These are phyloP conservation scores for Scaptomyza pallida DNA, from an alignment of 1,140 invertebrate genomes.

Conservation along the genomic window DNA sequence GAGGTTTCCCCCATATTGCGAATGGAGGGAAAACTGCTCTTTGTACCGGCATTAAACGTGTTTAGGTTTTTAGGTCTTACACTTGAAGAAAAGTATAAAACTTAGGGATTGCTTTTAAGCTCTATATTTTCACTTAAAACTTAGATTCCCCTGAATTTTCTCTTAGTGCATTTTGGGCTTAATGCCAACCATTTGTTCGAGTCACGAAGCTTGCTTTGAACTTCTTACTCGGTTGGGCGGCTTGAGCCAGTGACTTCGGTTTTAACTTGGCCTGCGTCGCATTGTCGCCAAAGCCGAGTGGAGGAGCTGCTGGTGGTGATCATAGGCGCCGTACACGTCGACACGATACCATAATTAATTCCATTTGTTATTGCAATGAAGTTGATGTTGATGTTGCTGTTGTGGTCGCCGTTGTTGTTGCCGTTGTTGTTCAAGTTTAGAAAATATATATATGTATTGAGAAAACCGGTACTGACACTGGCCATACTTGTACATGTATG, in stretches of 20 bases:
- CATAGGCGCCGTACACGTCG: conserved; percentile 39
- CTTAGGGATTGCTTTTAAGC: not conserved
- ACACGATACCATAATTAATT: conserved; percentile 57
- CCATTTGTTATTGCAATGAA: conserved; percentile 34
- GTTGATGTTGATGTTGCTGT: not conserved
- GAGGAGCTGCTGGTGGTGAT: conserved; percentile 25
- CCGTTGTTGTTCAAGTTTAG: conserved; percentile 60
- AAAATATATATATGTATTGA: conserved; percentile 63
- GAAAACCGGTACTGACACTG: conserved; percentile 69
- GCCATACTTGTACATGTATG: conserved; percentile 80
- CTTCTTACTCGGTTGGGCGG: not conserved
- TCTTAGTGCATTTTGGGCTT: conserved; percentile 2
- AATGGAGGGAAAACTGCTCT: conserved; percentile 52
- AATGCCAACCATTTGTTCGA: conserved; percentile 62
- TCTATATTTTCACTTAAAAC: no score
- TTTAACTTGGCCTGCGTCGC: conserved; percentile 4
- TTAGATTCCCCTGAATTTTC: not conserved
- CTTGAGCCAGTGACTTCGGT: conserved; percentile 1
- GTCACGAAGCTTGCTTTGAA: conserved; percentile 56
- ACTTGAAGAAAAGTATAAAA: not conserved
- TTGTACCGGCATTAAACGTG: conserved; percentile 67
- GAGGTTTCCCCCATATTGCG: not conserved
- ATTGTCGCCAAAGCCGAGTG: conserved; percentile 18
- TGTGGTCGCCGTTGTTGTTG: not conserved
- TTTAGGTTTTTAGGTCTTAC: conserved; percentile 66